Base-by-base conservation (phyloP, 2,888 invertebrate species). In the Caenorhabditis sp. region DNA sequence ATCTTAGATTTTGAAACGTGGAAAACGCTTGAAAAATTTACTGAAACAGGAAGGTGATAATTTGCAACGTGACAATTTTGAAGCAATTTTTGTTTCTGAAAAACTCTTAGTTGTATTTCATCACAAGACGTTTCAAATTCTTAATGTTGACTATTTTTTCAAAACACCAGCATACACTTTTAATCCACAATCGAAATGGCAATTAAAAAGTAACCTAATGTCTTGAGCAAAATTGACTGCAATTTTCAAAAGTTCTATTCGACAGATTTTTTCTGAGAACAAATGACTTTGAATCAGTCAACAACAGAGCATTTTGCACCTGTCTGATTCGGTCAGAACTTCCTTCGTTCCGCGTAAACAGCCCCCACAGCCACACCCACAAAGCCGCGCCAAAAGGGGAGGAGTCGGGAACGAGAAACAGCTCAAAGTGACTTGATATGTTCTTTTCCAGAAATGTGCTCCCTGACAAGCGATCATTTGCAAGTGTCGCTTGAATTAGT, bases 401-500 rank as follows among this genome's bases (percentile, higher is more conserved):
- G 76, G 58, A 62, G 72, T 15, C 56, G 50, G 56, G 6, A 37
- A 32, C 40, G 32, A 18, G 35, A 15, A 44, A 6, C 40, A 40
- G 13, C 40, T 13, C 40, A 13, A 13, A 56, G 5, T 67, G 74
- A 65, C 65, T 74, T 51, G 40, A 55, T 22, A 24, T 60, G 65
- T 65, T 71, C 61, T 67, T 72, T 79, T 79, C 55, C 79, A 79
- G 79, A 71, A 55, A n/a, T 67, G n/a, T 72, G 53, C 65, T 61
- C 79, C 15, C 26, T 28, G 44, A 53, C 55, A 51, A 60, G 40
- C 64, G 26, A 58, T 40, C 58, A 69, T 35, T 35, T 20, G 28
- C 18, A 20, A 26, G 70, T 78, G 37, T 40, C 65, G 22, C 58
- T 65, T 22, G 78, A 79, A 71, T 51, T 79, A 61, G 61, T 71